A percentile compares a stretch with the other conserved stretches of the same genome.
phyloP scores from a whole-genome alignment of 2,888 invertebrate genomes.

The Amphipoea lucens region DNA sequence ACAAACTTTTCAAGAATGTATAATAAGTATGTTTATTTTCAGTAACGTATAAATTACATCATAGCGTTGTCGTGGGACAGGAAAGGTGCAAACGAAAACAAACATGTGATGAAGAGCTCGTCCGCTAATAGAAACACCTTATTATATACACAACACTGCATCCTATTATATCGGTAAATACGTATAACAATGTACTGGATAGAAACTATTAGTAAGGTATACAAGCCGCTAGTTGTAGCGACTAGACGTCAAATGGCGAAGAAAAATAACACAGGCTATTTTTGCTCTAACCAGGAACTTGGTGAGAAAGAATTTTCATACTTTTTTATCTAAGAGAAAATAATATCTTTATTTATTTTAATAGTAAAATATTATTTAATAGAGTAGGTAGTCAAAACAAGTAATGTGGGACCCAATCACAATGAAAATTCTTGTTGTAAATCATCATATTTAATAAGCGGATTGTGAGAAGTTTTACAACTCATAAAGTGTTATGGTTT shows the following conservation, averaged over 20 bases:
- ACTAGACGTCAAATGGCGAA: not conserved
- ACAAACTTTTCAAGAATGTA: not conserved
- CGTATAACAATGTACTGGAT: conserved; percentile 48
- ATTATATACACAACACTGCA: conserved; percentile 67
- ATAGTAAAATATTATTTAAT: not conserved
- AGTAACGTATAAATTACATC: conserved; percentile 58
- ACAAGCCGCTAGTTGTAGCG: conserved; percentile 2
- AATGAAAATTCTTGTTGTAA: conserved; percentile 22
- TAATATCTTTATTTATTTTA: not conserved
- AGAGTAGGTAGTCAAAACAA: not conserved
- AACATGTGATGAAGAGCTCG: conserved; percentile 72
- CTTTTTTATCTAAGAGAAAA: not conserved
- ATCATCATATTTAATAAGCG: conserved; percentile 3
- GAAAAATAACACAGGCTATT: not conserved
- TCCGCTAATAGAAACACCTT: conserved; percentile 75
- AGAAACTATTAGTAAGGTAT: conserved; percentile 24
- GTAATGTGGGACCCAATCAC: conserved; percentile 19
- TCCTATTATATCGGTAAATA: conserved; percentile 65
- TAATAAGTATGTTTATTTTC: conserved; percentile 28
- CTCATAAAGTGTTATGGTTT: conserved; percentile 1
- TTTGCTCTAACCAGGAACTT: not conserved
- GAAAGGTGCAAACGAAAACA: conserved; percentile 84
- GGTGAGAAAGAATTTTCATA: not conserved
- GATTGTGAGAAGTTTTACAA: conserved; percentile 17
- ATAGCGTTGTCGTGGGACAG: conserved; percentile 80